Conservation (phyloP, 2,797 vertebrate species). For the Kryptolebias ocellatus region DNA sequence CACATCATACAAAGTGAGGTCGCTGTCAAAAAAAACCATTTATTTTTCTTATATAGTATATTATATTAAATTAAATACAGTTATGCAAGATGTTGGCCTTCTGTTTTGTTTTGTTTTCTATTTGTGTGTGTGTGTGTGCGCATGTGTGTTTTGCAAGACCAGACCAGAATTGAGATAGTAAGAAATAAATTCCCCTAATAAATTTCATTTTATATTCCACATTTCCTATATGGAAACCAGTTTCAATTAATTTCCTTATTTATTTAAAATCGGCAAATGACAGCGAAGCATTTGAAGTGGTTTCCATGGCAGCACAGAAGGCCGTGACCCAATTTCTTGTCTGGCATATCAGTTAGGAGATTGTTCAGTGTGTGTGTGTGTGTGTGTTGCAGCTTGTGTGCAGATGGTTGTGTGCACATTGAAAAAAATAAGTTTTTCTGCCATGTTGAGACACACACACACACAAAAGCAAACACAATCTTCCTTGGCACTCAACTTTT, state of each 20-base stretch:
- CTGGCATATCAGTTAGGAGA: conserved; percentile 60
- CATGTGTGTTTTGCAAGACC: neutral
- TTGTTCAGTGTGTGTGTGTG: conserved; percentile 16
- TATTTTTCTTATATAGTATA: conserved; percentile 30
- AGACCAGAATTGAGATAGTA: conserved; percentile 9
- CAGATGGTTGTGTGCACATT: conserved; percentile 8
- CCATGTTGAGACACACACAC: neutral
- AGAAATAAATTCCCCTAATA: conserved; percentile 44
- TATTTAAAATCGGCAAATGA: conserved; percentile 61
- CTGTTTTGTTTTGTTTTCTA: conserved; percentile 6
- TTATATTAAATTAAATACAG: conserved; percentile 56
- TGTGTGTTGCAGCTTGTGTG: conserved; percentile 16
- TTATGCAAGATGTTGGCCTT: conserved; percentile 19
- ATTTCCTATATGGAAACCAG: conserved; percentile 59
- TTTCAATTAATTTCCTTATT: conserved; percentile 61
- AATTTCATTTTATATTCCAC: conserved; percentile 59
- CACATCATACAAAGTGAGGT: conserved; percentile 47
- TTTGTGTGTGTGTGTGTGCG: conserved; percentile 7
- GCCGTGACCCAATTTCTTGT: conserved; percentile 68
- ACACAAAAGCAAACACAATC: conserved; percentile 11
- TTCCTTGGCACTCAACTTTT: conserved; percentile 11
- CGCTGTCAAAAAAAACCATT: conserved; percentile 46
- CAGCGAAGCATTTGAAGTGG: conserved; percentile 53
- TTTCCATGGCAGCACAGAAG: conserved; percentile 67
- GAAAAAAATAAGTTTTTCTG: conserved; percentile 4